Base-by-base conservation (phyloP, 2,888 invertebrate species). In the Dryomyza anilis region DNA sequence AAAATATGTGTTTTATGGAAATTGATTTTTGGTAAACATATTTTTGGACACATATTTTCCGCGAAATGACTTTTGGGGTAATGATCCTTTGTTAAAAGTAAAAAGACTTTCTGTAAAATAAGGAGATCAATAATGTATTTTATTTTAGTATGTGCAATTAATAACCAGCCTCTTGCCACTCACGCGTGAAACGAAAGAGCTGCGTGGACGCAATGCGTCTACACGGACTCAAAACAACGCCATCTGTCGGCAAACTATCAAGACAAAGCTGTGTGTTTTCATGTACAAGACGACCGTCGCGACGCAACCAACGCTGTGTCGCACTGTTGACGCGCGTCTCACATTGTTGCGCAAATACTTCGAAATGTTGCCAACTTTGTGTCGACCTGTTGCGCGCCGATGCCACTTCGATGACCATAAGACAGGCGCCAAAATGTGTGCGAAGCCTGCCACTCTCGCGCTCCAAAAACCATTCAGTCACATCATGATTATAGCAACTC, bases 101-200 rank as follows among this genome's bases (percentile, higher is more conserved):
- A n/a, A n/a, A n/a, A n/a, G n/a, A n/a, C n/a, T n/a, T n/a, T n/a
- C n/a, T n/a, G n/a, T n/a, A n/a, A n/a, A n/a, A n/a, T n/a, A n/a
- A n/a, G n/a, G n/a, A n/a, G n/a, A n/a, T n/a, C n/a, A n/a, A n/a
- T n/a, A n/a, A n/a, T n/a, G n/a, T n/a, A n/a, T n/a, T n/a, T n/a
- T n/a, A n/a, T n/a, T n/a, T 39, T 39, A n/a, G 39, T 7, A 7
- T 3, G 39, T 14, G 39, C 3, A 3, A 3, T 6, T 3, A 3
- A 12, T 39, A 39, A n/a, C 0, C 30, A 14, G 67, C 68, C 30
- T 83, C 65, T 66, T 79, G 74, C 62, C 82, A 71, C 71, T 83
- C n/a, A n/a, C n/a, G n/a, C n/a, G 79, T 73, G 73, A 83, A 83
- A 66, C 77, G 78, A 77, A 83, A 83, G 27, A 81, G 73, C 71